Evolutionary conservation across 2,888 invertebrate genomes (phyloP), one percentile per base, ranked within the genome.

Genomic region (Microctonus hyperodae): DNA sequence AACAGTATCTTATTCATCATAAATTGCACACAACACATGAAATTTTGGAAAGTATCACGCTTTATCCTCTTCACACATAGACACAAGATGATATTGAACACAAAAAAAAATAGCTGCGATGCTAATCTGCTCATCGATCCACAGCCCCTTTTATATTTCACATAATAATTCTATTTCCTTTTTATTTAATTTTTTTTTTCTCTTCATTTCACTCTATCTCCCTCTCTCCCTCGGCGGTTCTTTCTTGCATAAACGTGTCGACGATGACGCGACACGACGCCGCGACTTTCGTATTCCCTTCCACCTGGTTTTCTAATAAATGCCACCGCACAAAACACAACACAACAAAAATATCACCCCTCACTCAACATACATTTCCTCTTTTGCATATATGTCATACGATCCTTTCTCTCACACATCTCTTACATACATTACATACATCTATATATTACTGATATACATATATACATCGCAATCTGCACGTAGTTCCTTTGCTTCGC

Each of bases 41-140:
- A n/a, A n/a, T n/a, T n/a, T n/a, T n/a, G n/a, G n/a, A n/a, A n/a
- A n/a, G n/a, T n/a, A n/a, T n/a, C 61, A 62, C 51, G 61, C 51
- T 61, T 50, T 61, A n/a, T 28, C 7, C 28, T 51, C 51, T 31
- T 35, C 51, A 35, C 35, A 22, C 13, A 61, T 51, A 35, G 22
- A 50, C 51, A 35, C 50, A 51, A 51, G 73, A 72, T 68, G 69
- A 71, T 71, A 73, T 75, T 37, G 37, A n/a, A 37, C 72, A 75
- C 72, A 60, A n/a, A n/a, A n/a, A n/a, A n/a, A n/a, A n/a, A n/a
- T n/a, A n/a, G n/a, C n/a, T n/a, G n/a, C n/a, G n/a, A n/a, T 80
- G 80, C 79, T 81, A 82, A 81, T 82, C 78, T 71, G 78, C 77
- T 81, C 79, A 81, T 82, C 81, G 82, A 82, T 82, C 79, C 81